Base-by-base conservation (phyloP, 2,113 vertebrate genomes). In the Carassius auratus region DNA sequence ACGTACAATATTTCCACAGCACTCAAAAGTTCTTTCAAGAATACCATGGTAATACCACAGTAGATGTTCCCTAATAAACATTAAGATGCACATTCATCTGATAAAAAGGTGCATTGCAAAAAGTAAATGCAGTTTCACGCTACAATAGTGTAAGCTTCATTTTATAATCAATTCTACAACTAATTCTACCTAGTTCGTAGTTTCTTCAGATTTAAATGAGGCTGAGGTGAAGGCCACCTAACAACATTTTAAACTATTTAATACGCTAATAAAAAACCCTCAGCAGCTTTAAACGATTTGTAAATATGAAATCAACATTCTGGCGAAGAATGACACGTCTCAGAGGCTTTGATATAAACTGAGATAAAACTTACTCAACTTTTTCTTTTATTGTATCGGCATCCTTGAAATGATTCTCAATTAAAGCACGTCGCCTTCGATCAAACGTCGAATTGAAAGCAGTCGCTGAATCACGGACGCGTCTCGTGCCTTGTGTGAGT, bases 361-460 rank as follows among this genome's bases (percentile, higher is more conserved):
- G 73, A 86, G 66, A 73, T 68, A 84, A 90, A 90, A 89, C 84
- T 89, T 89, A 84, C 84, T 89, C 82, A 90, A 90, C 89, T 90
- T 91, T 90, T 88, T 50, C 81, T 85, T 90, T 87, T 87, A 90
- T 86, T 88, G 78, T 87, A 87, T 79, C 81, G n/a, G 85, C 74
- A 85, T 88, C 73, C 77, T 76, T 48, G 78, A 84, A 86, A 83
- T 76, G 55, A 86, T 69, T 73, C 85, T 76, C 78, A 81, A 87
- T 75, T 23, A 66, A 82, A 62, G 23, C 62, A 19, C n/a, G 45
- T 19, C 36, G 17, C 62, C 45, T 82, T 76, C 21, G 55, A 68
- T 50, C 14, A 33, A 48, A 42, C n/a, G 64, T 42, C 75, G 13
- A 50, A 62, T 30, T n/a, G 6, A 80, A 79, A 52, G 68, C 10